Evolutionary conservation across 2,797 vertebrate species (phyloP).

Genomic region (Tragopan temminckii): DNA sequence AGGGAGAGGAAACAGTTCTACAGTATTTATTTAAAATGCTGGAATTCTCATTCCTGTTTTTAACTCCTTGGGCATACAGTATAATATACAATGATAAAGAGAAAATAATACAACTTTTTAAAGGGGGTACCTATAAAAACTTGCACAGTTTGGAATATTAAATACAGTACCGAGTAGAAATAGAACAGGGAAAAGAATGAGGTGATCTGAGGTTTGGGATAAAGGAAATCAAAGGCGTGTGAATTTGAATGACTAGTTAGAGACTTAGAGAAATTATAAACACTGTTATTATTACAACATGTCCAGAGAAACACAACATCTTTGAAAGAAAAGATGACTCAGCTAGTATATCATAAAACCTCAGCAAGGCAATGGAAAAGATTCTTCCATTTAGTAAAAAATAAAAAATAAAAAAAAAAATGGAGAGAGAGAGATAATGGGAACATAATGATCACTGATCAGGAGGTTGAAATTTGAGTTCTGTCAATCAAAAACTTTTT

Average conservation of each 20-base stretch:
- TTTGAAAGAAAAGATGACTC: neutral
- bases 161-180: neutral
- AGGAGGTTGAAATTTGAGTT: neutral
- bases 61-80: neutral
- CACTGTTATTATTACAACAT: neutral
- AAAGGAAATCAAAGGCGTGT: neutral
- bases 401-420: too few species aligned
- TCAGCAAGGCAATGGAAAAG: neutral
- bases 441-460: too few species aligned
- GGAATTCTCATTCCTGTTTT: neutral
- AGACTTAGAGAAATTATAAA: neutral
- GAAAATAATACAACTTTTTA: neutral
- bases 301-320: neutral
- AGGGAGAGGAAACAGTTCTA: neutral
- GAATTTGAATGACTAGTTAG: neutral
- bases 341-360: neutral
- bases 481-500: too few species aligned
- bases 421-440: too few species aligned
- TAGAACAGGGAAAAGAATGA: neutral
- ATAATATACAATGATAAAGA: neutral
- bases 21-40: neutral
- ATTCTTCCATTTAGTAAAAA: neutral
- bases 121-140: neutral
- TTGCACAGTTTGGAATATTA: neutral
- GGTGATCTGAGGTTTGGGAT: neutral